phyloP scores from a whole-genome alignment of 2,113 vertebrate genomes.

The Campylomormyrus numenius region DNA sequence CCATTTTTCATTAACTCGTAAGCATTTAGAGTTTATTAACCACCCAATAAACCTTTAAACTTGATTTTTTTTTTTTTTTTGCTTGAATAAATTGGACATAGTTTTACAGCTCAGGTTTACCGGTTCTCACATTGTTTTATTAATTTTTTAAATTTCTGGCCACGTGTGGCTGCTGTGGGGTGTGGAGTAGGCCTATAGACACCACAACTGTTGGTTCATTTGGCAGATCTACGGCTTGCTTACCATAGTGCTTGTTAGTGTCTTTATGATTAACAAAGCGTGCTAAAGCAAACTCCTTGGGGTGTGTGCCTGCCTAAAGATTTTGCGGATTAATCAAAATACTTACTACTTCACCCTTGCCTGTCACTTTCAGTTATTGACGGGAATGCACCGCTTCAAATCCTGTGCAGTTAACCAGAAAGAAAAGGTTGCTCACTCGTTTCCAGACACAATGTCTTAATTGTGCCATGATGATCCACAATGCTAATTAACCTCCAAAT shows the following conservation, averaged over 20 bases:
- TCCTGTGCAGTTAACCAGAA: slow-evolving; percentile 21
- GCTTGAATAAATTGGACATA: not conserved
- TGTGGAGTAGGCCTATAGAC: not conserved
- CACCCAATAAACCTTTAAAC: slow-evolving; percentile 4
- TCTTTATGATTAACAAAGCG: slow-evolving; percentile 11
- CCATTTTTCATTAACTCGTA: not conserved
- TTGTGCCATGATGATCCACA: slow-evolving; percentile 27
- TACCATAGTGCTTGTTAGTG: not conserved
- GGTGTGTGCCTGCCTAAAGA: not conserved
- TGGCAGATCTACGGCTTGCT: not conserved
- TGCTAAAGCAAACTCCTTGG: not conserved
- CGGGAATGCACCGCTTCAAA: slow-evolving; percentile 5
- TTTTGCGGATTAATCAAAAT: not conserved
- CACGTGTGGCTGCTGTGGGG: not conserved
- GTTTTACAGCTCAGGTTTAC: not conserved
- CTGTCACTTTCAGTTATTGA: slow-evolving; percentile 20
- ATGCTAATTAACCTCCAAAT: slow-evolving; percentile 29
- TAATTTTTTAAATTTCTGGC: not conserved
- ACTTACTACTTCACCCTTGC: not conserved
- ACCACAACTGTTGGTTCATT: not conserved
- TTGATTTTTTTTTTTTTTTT: not conserved
- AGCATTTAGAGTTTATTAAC: not conserved
- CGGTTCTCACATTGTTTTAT: not conserved
- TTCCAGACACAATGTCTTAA: slow-evolving; percentile 31
- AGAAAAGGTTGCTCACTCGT: slow-evolving; percentile 32